phyloP scores from a whole-genome alignment of 2,113 vertebrate species.

The Thunnus maccoyii region DNA sequence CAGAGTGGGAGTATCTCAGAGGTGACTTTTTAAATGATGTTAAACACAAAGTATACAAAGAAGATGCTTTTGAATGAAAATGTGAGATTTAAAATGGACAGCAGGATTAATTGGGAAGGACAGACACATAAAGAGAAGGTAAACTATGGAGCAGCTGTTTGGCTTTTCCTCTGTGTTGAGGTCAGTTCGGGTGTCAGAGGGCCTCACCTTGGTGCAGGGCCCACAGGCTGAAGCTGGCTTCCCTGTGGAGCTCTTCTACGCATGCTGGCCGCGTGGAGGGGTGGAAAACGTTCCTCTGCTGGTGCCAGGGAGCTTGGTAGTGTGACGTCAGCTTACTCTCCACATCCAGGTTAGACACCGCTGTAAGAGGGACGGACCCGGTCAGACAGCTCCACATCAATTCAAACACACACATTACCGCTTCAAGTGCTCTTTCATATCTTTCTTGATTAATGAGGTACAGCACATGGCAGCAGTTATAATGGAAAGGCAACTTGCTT shows the following conservation, averaged over 20 bases:
- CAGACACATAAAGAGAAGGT: neutral
- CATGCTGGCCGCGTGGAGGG: slow-evolving; percentile 91
- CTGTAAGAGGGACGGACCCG: slow-evolving; percentile 76
- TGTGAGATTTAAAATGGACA: neutral
- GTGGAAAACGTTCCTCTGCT: slow-evolving; percentile 92
- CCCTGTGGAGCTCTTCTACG: slow-evolving; percentile 92
- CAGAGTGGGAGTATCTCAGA: neutral
- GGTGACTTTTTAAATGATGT: neutral
- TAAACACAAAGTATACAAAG: neutral
- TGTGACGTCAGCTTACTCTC: slow-evolving; percentile 94
- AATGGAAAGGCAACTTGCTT: slow-evolving; percentile 10
- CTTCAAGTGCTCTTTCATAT: neutral
- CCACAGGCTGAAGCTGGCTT: slow-evolving; percentile 90
- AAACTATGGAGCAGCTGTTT: neutral
- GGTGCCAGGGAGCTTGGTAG: slow-evolving; percentile 91
- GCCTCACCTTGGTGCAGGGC: slow-evolving; percentile 89
- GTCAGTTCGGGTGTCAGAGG: neutral
- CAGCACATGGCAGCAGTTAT: neutral
- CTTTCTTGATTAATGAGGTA: slow-evolving; percentile 5
- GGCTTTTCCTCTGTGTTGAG: neutral
- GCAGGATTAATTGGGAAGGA: neutral
- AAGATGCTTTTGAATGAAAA: slow-evolving; percentile 5
- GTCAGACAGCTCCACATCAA: neutral
- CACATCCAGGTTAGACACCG: slow-evolving; percentile 94
- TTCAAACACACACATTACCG: neutral